Conservation (phyloP, 2,113 vertebrate species). For the Poeciliopsis turrubarensis region DNA sequence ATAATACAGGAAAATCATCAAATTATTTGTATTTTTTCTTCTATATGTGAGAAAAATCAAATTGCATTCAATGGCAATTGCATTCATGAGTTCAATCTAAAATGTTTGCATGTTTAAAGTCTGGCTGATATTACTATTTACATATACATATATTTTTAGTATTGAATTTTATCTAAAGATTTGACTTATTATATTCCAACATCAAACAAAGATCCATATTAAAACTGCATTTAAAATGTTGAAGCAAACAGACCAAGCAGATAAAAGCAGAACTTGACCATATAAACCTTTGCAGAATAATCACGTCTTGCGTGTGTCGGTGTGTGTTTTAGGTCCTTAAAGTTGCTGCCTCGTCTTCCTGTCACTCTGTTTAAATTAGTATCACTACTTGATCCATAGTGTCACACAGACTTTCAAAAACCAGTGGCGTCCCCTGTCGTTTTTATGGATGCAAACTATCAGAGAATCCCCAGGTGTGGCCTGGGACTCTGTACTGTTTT, state of each 20-base stretch:
- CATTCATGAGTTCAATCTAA: neutral
- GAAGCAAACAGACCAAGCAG: neutral
- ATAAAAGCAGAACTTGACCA: neutral
- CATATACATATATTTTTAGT: neutral
- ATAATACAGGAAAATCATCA: neutral
- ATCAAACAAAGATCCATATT: neutral
- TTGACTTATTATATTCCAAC: neutral
- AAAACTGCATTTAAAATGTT: neutral
- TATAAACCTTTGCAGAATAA: neutral
- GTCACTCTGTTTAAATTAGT: neutral
- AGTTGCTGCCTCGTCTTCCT: neutral
- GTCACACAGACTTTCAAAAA: slow-evolving; percentile 10
- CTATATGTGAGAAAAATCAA: neutral
- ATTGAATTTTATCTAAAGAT: neutral
- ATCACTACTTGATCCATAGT: neutral
- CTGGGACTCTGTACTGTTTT: slow-evolving; percentile 10
- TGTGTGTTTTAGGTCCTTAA: no score
- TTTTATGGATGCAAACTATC: slow-evolving; percentile 42
- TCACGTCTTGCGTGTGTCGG: no score
- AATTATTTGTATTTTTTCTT: neutral
- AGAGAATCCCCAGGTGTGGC: slow-evolving; percentile 42
- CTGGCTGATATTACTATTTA: neutral
- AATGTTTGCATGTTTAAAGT: neutral
- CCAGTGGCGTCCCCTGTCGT: slow-evolving; percentile 11
- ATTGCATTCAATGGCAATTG: slow-evolving; percentile 1